phyloP scores from a whole-genome alignment of 1,140 invertebrate species.

The Bombus breviceps region DNA sequence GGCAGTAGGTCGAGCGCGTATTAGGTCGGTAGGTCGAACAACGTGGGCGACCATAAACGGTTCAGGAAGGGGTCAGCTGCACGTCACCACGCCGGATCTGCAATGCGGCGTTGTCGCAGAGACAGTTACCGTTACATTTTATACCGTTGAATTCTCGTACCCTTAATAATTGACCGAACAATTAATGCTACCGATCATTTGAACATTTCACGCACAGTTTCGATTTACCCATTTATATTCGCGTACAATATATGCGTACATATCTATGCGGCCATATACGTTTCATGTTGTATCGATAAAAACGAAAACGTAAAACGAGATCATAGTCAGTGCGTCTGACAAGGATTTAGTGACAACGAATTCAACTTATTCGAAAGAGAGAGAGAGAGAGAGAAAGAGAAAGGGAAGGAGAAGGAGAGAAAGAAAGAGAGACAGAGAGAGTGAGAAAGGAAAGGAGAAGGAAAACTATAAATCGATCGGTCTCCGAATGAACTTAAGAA shows the following conservation, averaged over 20 bases:
- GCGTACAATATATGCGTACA: not conserved
- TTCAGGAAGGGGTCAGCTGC: slow-evolving; percentile 70
- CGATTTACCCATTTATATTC: not conserved
- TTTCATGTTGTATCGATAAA: not conserved
- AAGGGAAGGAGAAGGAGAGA: accelerated
- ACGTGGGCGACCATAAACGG: slow-evolving; percentile 54
- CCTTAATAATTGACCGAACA: not conserved
- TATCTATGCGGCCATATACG: not conserved
- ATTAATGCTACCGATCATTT: not conserved
- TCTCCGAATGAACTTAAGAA: not conserved
- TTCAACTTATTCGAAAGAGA: not conserved
- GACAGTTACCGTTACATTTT: slow-evolving; percentile 70
- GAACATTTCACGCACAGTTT: not conserved
- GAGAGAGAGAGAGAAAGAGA: not conserved
- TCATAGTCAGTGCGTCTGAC: not conserved
- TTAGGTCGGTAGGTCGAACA: slow-evolving; percentile 71
- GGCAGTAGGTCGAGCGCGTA: slow-evolving; percentile 32
- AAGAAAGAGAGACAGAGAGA: too few relatives aligned
- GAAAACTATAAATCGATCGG: not conserved
- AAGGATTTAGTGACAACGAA: not conserved
- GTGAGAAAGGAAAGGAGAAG: not conserved
- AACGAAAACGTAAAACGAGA: not conserved
- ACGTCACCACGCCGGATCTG: slow-evolving; percentile 79
- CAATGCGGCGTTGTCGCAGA: slow-evolving; percentile 81
- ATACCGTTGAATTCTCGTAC: not conserved